Base-by-base conservation (phyloP, 2,113 vertebrate species). In the Planiliza haematocheilus region DNA sequence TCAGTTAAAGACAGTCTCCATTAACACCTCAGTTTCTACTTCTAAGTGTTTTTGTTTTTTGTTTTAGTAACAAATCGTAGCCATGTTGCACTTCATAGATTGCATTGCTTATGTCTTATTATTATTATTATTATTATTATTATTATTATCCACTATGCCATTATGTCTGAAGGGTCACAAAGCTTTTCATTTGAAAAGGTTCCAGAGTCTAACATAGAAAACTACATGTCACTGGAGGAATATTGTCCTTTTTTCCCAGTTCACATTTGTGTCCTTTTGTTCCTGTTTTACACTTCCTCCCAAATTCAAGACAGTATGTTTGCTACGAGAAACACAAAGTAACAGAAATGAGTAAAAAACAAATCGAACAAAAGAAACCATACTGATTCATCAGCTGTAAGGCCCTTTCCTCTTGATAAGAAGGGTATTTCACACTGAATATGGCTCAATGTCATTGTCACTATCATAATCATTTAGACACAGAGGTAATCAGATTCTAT, bases 401-500 rank as follows among this genome's bases (percentile, higher is more conserved):
- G 81, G 85, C 77, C 84, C 77, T 87, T 84, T 82, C 71, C 72
- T 80, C 81, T 68, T 60, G 13, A 77, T 55, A 64, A 86, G 51
- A 79, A 69, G 60, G 36, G 41, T 68, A 64, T 70, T 78, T 89
- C 10, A 88, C 81, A 83, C 82, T 77, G 20, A 88, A 81, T 85
- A 90, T 89, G 85, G 86, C 88, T 92, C 84, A 86, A 77, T 69
- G 64, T 81, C 49, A 81, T 61, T 43, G 46, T 73, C 70, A 63
- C 70, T 56, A 20, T 76, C 69, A 58, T 77, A 39, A 69, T 85
- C 52, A 52, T 82, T 74, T 72, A 56, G 87, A 88, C 83, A 89
- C 73, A 88, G 86, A 91, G 90, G 88, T 89, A 90, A 86, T 86
- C 64, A 74, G 77, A 79, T 85, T 30, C 72, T 87, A 77, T 89